Conservation (phyloP, 2,113 vertebrate genomes). For the Apodemus sylvaticus region DNA sequence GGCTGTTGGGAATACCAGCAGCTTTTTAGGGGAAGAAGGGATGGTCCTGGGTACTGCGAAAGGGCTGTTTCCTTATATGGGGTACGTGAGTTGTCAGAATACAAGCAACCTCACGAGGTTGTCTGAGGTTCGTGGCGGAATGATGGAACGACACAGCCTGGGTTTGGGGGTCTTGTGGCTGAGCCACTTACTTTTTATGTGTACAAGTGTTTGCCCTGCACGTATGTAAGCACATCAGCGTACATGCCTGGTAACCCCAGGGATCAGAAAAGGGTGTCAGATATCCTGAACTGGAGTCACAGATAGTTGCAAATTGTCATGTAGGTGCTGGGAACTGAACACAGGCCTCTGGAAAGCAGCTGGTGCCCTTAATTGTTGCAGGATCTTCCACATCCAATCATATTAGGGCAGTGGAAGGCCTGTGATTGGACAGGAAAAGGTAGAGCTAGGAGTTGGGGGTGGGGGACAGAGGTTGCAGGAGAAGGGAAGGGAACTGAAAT, state of each 20-base stretch:
- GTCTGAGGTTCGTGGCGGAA: rapidly evolving
- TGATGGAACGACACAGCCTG: rapidly evolving
- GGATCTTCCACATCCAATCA: too few relatives aligned
- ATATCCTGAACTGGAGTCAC: not conserved
- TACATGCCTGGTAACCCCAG: not conserved
- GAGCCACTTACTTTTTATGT: too few relatives aligned
- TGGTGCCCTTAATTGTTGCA: not conserved
- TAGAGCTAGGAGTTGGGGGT: too few relatives aligned
- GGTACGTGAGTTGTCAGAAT: rapidly evolving
- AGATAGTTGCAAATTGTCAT: not conserved
- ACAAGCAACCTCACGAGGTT: rapidly evolving
- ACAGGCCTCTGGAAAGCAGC: not conserved
- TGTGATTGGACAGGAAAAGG: too few relatives aligned
- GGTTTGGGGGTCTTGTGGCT: not conserved
- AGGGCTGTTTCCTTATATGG: not conserved
- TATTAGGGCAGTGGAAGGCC: too few relatives aligned
- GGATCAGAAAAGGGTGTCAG: not conserved
- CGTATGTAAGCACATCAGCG: not conserved
- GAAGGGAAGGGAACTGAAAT: too few relatives aligned
- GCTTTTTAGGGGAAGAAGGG: rapidly evolving
- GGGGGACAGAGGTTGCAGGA: too few relatives aligned
- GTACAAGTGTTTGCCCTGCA: not conserved
- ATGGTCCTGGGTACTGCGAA: not conserved
- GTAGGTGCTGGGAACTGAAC: not conserved
- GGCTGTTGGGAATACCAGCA: rapidly evolving